Evolutionary conservation across 2,797 vertebrate genomes (phyloP), one percentile per base, ranked within the genome.

Genomic region (Poeciliopsis gracilis): DNA sequence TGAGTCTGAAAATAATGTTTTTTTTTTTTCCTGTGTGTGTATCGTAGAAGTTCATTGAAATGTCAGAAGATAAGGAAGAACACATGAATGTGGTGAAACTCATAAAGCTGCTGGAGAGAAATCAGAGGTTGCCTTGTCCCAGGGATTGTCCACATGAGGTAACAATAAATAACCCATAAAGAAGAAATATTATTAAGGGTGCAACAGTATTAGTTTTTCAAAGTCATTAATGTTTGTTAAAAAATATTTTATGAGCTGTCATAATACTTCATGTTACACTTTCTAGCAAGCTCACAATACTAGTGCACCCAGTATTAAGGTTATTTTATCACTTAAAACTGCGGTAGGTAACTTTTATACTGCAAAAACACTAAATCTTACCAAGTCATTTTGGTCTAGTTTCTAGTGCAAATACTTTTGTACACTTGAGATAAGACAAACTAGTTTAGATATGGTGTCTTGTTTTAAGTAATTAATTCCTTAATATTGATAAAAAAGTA

Each of bases 1-100:
- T 4, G 1, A 51, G 12, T 78, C 28, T 86, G 61, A 43, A 79
- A 67, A 49, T 7, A 33, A 33, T 16, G 73, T 36, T 78, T 8
- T 4, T 72, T 1, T 2, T 63, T 2, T 63, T 57, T 25, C 15
- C 23, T 41, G 13, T 33, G 11, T 55, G 0, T 87, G 82, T 79
- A 84, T 81, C 89, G n/a, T 84, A 99, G 98, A 98, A 96, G 87
- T 98, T 97, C 83, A 72, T 86, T 1, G 97, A 98, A 80, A 95
- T 98, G 95, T 95, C 96, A 28, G 95, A 94, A 2, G n/a, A 77
- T 12, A 78, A 88, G 0, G 91, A 95, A 0, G 96, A 93, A 33
- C 95, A 96, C 89, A 97, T 97, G 96, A 97, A 94, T 0, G 91
- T 97, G 76, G 91, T 97, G 90, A 88, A 90, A 46, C 92, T 99